Evolutionary conservation across 1,140 invertebrate species (phyloP), one percentile per base, ranked within the genome.

Genomic region (Macrocentrus cingulum): DNA sequence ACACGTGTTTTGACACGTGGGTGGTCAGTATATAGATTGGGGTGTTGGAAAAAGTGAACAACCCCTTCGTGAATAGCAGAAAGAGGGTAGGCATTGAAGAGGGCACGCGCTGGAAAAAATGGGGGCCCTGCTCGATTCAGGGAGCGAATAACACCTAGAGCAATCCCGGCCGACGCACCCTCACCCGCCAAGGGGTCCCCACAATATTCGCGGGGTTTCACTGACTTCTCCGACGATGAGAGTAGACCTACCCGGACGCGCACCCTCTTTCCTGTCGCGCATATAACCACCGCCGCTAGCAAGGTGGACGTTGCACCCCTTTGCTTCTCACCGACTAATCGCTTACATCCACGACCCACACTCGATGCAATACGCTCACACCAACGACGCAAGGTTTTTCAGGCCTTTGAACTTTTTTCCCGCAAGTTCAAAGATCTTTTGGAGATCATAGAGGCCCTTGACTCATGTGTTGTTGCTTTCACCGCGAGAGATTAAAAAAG

Each of bases 71-170:
- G 3, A 5, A 39, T 39, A 5, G 9, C 9, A 25, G 23, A 49
- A 16, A 49, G 13, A 49, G 23, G 45, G 34, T 49, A 50, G 8
- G 41, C 68, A 77, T 71, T 77, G 75, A 79, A 75, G 74, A 77
- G 76, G 76, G 71, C 74, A 79, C 74, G 74, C 72, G 71, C 67
- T 75, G 37, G 13, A 39, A n/a, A 59, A 58, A 64, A 64, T 37
- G 45, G 61, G 60, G 60, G 53, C 42, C 23, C 68, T 64, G 70
- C 74, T 68, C 64, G 66, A 67, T 70, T 71, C 59, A n/a, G n/a
- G n/a, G 67, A 61, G 60, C 58, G 58, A n/a, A n/a, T n/a, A 69
- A 71, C 66, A 72, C 70, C 72, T 73, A 74, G 68, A 64, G 66
- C 59, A 66, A 64, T 67, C 66, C 65, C 64, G 59, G 23, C 15